phyloP scores from a whole-genome alignment of 2,888 invertebrate genomes.

The Sesamia inferens region DNA sequence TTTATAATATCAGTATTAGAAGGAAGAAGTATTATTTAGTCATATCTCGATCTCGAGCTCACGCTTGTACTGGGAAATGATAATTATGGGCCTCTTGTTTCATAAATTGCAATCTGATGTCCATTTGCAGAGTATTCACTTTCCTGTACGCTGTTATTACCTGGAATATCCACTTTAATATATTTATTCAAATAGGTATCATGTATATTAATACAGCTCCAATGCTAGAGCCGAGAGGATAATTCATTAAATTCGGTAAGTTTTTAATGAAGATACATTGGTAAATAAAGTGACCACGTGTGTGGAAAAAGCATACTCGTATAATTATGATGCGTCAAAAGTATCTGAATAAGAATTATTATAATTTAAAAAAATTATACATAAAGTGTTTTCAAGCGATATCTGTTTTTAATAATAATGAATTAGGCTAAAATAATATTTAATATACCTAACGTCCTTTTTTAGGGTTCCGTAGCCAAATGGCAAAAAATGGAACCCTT shows the following conservation, averaged over 20 bases:
- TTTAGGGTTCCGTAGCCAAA: too few relatives aligned
- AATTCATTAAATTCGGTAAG: background rate
- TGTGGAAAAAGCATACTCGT: background rate
- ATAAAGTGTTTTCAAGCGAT: too few relatives aligned
- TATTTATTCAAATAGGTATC: background rate
- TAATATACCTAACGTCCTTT: too few relatives aligned
- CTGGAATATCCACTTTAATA: background rate
- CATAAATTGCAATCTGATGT: background rate
- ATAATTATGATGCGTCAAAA: background rate
- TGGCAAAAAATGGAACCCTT: too few relatives aligned
- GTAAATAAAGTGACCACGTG: background rate
- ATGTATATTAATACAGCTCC: too few relatives aligned
- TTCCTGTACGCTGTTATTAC: background rate
- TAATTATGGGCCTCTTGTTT: background rate
- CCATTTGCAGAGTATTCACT: background rate
- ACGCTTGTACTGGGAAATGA: background rate
- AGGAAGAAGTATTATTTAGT: background rate
- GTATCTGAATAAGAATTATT: background rate
- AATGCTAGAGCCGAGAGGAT: background rate
- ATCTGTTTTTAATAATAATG: too few relatives aligned
- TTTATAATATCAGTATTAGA: too few relatives aligned
- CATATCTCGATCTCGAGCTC: background rate
- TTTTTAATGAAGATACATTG: slow-evolving; percentile 23
- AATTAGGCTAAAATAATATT: too few relatives aligned
- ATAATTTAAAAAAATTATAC: background rate